Percentiles rank a stretch among this genome's conserved stretches.
phyloP scores from a whole-genome alignment of 2,888 invertebrate species.

The Diadegma fenestrale region DNA sequence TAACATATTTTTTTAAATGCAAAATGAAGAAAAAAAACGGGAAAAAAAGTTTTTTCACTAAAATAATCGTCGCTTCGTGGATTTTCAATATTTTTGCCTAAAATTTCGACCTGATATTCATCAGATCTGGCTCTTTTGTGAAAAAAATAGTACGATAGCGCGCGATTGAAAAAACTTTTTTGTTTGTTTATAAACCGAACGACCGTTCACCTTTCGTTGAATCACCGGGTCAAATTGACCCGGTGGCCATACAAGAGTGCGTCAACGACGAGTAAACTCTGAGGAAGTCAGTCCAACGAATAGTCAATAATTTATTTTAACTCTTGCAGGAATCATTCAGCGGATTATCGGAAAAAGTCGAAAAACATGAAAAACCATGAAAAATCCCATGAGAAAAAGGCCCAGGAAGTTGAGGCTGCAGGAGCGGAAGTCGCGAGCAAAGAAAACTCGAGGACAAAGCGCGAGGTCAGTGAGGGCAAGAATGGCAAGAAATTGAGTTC shows the following conservation, averaged over 20 bases:
- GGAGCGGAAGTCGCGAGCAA: constrained; percentile 26
- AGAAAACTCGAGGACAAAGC: constrained; percentile 9
- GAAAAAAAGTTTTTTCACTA: too few species aligned
- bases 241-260: neutral
- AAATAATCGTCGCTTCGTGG: too few species aligned
- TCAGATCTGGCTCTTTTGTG: too few species aligned
- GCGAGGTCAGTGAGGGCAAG: neutral
- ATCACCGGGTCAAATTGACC: neutral
- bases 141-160: too few species aligned
- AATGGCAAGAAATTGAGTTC: constrained; percentile 38
- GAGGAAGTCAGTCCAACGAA: neutral
- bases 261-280: neutral
- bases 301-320: neutral
- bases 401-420: constrained; percentile 28
- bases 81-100: too few species aligned
- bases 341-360: constrained; percentile 31
- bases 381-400: constrained; percentile 52
- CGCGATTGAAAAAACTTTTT: too few species aligned
- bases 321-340: constrained; percentile 37
- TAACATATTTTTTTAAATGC: too few species aligned
- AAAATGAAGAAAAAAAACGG: too few species aligned
- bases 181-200: neutral
- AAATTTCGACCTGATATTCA: too few species aligned
- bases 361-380: constrained; percentile 46
- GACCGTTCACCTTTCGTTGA: neutral